Percentiles rank a stretch among this genome's conserved stretches.
phyloP scores from a whole-genome alignment of 2,888 invertebrate genomes.

The Tridacna crocea region DNA sequence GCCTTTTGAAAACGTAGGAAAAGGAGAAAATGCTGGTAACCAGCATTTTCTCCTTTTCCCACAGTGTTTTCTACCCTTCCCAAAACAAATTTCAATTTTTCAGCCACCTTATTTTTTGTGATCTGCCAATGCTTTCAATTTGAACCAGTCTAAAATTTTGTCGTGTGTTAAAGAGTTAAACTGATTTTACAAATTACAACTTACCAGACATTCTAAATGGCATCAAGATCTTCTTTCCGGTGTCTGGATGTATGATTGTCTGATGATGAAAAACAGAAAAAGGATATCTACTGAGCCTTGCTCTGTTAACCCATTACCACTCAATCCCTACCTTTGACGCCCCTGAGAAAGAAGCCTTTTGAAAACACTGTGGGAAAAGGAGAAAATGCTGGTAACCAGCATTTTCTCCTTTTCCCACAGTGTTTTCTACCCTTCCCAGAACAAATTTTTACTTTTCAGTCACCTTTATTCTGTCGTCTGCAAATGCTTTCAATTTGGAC shows the following conservation, averaged over 20 bases:
- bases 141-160: no score
- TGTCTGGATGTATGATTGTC: constrained; percentile 85
- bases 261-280: constrained; percentile 45
- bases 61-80: background rate
- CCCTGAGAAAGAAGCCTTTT: no score
- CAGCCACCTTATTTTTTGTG: no score
- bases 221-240: constrained; percentile 85
- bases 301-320: background rate
- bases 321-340: no score
- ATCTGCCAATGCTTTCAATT: no score
- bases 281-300: background rate
- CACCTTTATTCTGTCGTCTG: no score
- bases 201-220: constrained; percentile 86
- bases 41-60: background rate
- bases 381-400: background rate
- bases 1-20: no score
- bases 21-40: background rate
- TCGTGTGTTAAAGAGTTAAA: no score
- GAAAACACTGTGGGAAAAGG: background rate
- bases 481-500: no score
- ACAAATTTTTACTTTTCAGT: no score
- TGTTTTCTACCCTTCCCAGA: background rate
- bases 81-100: no score
- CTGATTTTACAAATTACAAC: no score
- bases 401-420: background rate